phyloP scores from a whole-genome alignment of 2,797 vertebrate species.

The Syncerus caffer region DNA sequence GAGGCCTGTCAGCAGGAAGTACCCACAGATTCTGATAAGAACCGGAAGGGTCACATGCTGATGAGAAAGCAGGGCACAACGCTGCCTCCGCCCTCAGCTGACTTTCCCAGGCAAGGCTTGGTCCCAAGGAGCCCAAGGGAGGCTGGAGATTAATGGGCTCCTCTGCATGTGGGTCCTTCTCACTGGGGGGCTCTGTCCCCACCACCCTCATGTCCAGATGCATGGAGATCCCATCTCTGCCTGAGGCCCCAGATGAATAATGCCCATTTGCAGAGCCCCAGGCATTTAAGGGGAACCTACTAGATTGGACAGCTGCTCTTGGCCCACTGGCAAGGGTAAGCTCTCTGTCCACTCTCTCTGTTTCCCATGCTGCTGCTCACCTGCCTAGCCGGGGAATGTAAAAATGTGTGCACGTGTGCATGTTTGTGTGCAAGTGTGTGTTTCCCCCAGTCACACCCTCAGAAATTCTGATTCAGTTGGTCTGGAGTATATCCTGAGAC shows the following conservation, averaged over 20 bases:
- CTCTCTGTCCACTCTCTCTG: background rate
- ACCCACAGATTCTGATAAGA: conserved; percentile 39
- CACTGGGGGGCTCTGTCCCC: too few relatives aligned
- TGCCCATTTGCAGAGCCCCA: background rate
- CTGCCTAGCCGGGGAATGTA: background rate
- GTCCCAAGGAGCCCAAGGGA: background rate
- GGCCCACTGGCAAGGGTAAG: background rate
- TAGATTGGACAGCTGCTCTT: background rate
- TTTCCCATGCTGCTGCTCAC: background rate
- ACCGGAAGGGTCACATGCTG: conserved; percentile 13
- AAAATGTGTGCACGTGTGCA: background rate
- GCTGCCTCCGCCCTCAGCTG: background rate
- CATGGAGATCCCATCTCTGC: background rate
- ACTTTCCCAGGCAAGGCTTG: background rate
- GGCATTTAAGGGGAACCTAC: background rate
- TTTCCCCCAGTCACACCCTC: background rate
- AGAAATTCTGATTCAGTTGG: background rate
- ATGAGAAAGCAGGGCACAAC: background rate
- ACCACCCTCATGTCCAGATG: background rate
- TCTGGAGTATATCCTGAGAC: background rate
- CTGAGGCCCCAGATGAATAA: background rate
- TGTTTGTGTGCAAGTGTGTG: background rate
- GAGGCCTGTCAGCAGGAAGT: conserved; percentile 49
- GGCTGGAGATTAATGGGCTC: background rate
- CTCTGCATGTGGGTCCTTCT: background rate